Conservation (phyloP, 2,888 invertebrate species). For the Eilema griseolum region DNA sequence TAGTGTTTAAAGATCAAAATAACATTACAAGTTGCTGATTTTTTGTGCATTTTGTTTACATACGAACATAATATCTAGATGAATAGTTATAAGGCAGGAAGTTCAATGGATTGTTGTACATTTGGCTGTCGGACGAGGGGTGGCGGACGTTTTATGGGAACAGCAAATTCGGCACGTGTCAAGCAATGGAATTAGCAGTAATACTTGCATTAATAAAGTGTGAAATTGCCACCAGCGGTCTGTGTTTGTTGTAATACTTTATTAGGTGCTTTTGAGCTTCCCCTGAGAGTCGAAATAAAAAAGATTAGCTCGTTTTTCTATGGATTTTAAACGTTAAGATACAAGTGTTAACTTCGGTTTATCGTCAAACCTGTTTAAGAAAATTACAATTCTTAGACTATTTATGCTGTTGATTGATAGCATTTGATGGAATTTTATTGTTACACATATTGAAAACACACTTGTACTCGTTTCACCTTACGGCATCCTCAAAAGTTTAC, state of each 20-base stretch:
- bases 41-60: constrained; percentile 35
- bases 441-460: too few species aligned
- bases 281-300: constrained; percentile 45
- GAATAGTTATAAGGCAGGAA: constrained; percentile 57
- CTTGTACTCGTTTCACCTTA: too few species aligned
- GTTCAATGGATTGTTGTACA: constrained; percentile 60
- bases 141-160: constrained; percentile 79
- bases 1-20: constrained; percentile 50
- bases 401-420: too few species aligned
- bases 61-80: constrained; percentile 52
- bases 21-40: background rate
- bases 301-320: constrained; percentile 67
- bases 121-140: constrained; percentile 56
- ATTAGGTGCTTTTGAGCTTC: constrained; percentile 72
- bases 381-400: too few species aligned
- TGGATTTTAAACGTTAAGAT: constrained; percentile 47
- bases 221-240: constrained; percentile 83
- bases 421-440: too few species aligned
- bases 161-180: constrained; percentile 85
- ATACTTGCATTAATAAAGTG: constrained; percentile 87
- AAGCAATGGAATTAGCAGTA: constrained; percentile 83
- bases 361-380: too few species aligned
- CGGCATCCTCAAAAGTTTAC: too few species aligned
- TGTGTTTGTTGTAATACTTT: constrained; percentile 84
- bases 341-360: background rate